Evolutionary conservation across 2,888 invertebrate genomes (phyloP).

Genomic region (Phlogophora meticulosa): DNA sequence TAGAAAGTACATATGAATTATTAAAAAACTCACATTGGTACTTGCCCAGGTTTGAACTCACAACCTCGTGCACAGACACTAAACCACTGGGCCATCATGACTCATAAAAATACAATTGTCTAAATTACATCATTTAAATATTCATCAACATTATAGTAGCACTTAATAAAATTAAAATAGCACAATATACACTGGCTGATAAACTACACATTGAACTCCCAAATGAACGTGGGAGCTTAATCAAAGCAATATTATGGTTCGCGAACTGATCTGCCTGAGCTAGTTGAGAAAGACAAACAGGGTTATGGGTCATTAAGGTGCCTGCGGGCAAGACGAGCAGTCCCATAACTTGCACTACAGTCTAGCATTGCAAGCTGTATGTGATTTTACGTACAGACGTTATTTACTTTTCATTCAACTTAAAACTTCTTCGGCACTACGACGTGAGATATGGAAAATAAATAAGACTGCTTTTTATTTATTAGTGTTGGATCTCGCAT

Average conservation of each 20-base stretch:
- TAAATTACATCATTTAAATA: too few species aligned
- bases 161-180: neutral
- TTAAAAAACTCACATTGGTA: too few species aligned
- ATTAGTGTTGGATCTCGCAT: too few species aligned
- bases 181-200: neutral
- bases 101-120: too few species aligned
- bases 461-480: too few species aligned
- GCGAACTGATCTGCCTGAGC: conserved; percentile 19
- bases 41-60: too few species aligned
- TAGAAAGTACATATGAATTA: too few species aligned
- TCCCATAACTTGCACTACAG: conserved; percentile 11
- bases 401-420: neutral
- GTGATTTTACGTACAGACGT: neutral
- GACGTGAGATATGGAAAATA: too few species aligned
- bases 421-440: neutral
- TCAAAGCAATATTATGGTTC: conserved; percentile 38
- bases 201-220: conserved; percentile 1
- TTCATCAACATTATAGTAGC: neutral
- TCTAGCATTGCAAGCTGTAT: neutral
- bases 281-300: conserved; percentile 48
- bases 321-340: conserved; percentile 22
- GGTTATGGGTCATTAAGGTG: conserved; percentile 42
- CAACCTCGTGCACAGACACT: too few species aligned
- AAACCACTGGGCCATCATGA: too few species aligned
- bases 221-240: conserved; percentile 35